Evolutionary conservation across 2,888 invertebrate genomes (phyloP).

Genomic region (Panopea generosa): DNA sequence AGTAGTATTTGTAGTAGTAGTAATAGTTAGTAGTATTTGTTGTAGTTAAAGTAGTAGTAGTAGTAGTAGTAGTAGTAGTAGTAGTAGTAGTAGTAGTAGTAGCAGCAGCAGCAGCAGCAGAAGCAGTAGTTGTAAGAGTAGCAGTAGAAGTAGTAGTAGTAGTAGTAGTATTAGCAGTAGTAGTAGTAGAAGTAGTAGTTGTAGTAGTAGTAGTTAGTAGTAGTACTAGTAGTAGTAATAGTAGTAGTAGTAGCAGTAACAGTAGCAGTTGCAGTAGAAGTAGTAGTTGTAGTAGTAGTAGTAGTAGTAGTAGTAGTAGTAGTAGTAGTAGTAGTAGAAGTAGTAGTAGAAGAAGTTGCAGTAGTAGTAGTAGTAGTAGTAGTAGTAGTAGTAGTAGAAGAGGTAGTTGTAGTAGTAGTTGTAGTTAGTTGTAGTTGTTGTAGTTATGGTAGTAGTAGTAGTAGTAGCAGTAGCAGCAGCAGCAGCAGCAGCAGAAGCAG

Average conservation of each 20-base stretch:
- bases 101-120: too few species aligned
- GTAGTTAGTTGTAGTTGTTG: slow-evolving; percentile 4
- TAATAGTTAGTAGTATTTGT: slow-evolving; percentile 6
- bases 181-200: slow-evolving; percentile 5
- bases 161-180: slow-evolving; percentile 3
- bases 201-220: background rate
- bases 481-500: background rate
- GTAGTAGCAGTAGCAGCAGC: background rate
- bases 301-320: slow-evolving; percentile 1
- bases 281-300: too few species aligned
- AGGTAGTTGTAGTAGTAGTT: too few species aligned
- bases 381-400: slow-evolving; percentile 10
- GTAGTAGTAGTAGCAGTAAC: too few species aligned
- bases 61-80: too few species aligned
- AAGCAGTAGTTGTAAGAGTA: slow-evolving; percentile 1
- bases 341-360: background rate
- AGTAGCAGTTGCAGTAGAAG: too few species aligned
- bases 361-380: slow-evolving; percentile 7
- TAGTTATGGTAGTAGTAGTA: slow-evolving; percentile 5
- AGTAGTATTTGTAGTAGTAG: slow-evolving; percentile 42
- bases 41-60: too few species aligned
- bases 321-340: background rate
- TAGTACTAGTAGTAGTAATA: too few species aligned
- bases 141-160: slow-evolving; percentile 6
- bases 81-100: slow-evolving; percentile 4